A percentile compares a stretch with the other conserved stretches of the same genome.
These are phyloP conservation scores for Rhea pennata DNA, from an alignment of 2,113 vertebrate genomes.

Conservation along the genomic window DNA sequence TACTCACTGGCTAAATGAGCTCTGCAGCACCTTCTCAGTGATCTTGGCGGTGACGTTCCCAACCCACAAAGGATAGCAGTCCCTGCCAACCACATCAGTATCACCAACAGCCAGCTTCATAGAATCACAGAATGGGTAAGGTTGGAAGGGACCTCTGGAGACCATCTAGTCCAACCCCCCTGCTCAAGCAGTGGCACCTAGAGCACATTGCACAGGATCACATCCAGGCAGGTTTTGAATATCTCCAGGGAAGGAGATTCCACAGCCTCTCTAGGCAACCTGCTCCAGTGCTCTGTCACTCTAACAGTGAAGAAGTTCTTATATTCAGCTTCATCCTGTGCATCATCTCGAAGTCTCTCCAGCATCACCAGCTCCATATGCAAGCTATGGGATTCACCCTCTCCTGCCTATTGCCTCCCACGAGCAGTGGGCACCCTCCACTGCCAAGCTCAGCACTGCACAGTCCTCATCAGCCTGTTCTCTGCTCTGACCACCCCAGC, in stretches of 20 bases:
- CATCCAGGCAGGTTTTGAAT: too few species aligned
- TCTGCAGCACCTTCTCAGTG: background rate
- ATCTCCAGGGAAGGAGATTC: too few species aligned
- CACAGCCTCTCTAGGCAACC: too few species aligned
- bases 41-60: conserved; percentile 11
- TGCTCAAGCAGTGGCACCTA: too few species aligned
- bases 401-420: background rate
- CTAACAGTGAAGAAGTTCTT: too few species aligned
- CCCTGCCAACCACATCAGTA: background rate
- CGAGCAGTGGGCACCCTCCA: background rate
- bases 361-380: background rate
- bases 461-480: too few species aligned
- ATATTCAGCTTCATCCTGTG: background rate
- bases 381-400: background rate
- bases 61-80: conserved; percentile 57
- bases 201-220: too few species aligned
- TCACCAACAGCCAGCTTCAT: background rate
- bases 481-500: background rate
- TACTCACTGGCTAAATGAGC: conserved; percentile 34
- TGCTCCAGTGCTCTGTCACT: too few species aligned
- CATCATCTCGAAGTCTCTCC: background rate
- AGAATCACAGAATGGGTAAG: too few species aligned
- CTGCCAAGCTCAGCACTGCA: fast-evolving
- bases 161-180: too few species aligned
- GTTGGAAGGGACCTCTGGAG: too few species aligned